Evolutionary conservation across 2,113 vertebrate species (phyloP).

Genomic region (Sigmodon hispidus): DNA sequence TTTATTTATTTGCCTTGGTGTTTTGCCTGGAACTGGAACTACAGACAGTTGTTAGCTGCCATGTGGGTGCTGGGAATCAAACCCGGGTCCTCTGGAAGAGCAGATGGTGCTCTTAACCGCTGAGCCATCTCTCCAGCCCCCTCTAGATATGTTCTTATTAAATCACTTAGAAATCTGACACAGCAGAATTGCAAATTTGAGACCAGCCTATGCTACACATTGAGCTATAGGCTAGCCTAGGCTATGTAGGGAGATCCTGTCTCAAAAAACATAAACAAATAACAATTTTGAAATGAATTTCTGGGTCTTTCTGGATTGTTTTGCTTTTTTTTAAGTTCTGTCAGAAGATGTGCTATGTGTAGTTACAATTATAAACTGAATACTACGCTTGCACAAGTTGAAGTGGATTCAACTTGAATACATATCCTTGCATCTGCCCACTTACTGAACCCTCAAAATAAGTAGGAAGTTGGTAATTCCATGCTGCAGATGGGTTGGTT

Average conservation of each 20-base stretch:
- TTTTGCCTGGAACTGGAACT: too few species aligned
- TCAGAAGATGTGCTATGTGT: background rate
- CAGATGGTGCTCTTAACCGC: too few species aligned
- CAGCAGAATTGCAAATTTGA: background rate
- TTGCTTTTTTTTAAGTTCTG: background rate
- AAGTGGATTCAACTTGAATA: background rate
- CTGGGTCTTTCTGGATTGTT: background rate
- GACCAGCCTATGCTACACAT: background rate
- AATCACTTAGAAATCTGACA: background rate
- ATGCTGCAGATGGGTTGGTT: background rate
- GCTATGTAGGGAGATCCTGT: background rate
- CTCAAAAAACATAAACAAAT: background rate
- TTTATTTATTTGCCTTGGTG: too few species aligned
- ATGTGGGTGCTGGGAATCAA: too few species aligned
- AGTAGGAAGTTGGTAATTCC: background rate
- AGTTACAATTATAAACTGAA: background rate
- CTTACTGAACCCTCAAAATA: background rate
- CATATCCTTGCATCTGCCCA: background rate
- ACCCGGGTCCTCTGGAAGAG: too few species aligned
- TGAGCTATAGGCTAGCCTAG: background rate
- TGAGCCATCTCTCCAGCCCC: too few species aligned
- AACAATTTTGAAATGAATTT: background rate
- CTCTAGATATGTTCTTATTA: background rate
- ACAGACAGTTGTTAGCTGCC: too few species aligned
- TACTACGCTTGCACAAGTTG: background rate